Base-by-base conservation (phyloP, 2,113 vertebrate genomes). In the Malurus cyaneus region DNA sequence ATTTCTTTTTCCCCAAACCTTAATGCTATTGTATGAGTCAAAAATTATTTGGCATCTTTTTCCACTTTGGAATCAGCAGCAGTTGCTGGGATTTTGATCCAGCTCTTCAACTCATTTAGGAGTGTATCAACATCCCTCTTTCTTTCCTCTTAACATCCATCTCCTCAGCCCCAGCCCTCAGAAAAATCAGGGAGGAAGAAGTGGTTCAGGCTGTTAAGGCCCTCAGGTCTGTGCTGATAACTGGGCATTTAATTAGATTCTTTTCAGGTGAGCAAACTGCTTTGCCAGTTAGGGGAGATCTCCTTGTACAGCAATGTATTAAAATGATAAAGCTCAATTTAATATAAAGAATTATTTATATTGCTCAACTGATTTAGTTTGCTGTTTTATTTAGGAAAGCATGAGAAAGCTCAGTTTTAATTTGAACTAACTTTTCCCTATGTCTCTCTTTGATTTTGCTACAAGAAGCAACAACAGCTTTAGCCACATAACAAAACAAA, bases 351-450 rank as follows among this genome's bases (percentile, higher is more conserved):
- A 97, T 96, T 94, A 95, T 97, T 97, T 95, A 86, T 94, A 96
- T 93, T 96, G 88, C 94, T 96, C 11, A 2, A 96, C 96, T 97
- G 96, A 95, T 92, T 97, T 95, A 95, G 89, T 97, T 96, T 96
- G 69, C 92, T 95, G 76, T 90, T 97, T 96, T 97, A 95, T 96
- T 97, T 97, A 94, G 94, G 90, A 97, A 97, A 96, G 76, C 93
- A 94, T 60, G 73, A 97, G 97, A 96, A 97, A 92, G 79, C 87
- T 95, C 90, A 84, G 66, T 96, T 97, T 96, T 97, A 96, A 95
- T 87, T 97, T 97, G 88, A 49, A 42, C 83, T 97, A 97, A 97
- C 92, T 73, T 79, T 67, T 92, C 70, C 47, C 44, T 80, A 4
- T 47, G 32, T 80, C 23, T 90, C 26, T 70, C 76, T 89, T 94